Base-by-base conservation (phyloP, 1,140 invertebrate species). In the Ooceraea biroi region DNA sequence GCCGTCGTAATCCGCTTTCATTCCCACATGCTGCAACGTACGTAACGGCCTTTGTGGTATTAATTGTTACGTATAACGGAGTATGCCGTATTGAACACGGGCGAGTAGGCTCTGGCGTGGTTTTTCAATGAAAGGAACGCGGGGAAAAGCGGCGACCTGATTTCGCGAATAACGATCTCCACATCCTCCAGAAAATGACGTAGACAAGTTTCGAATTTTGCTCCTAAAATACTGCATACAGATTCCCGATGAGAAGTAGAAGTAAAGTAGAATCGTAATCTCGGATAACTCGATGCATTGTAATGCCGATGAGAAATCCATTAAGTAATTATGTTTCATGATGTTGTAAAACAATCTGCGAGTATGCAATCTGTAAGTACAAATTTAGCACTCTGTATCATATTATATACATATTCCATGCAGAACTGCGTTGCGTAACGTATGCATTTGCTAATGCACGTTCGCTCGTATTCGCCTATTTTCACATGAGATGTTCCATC, bases 41-140 rank as follows among this genome's bases (percentile, higher is more conserved):
- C n/a, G 8, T 19, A 58, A 19, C 14, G n/a, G 60, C 25, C 74
- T 84, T 84, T 71, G 83, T 82, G 76, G 61, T 65, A 84, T 78
- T 84, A 83, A 83, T 83, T 84, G 61, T 76, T 25, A 17, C 36
- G 25, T 57, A 58, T 48, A 48, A 65, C 50, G 11, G 17, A 55
- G 48, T 14, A 41, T n/a, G n/a, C 36, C 14, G 30, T 11, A 50
- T 61, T 41, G 44, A 41, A 61, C 7, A 60, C 55, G 65, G 0
- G 10, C 30, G 11, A 57, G 48, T 76, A 76, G 41, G 17, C 17
- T 57, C 11, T 7, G 44, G 52, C 1, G 60, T 46, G 1, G 12
- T 69, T 57, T 71, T 80, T 69, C 22, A 14, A 72, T 14, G 66
- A n/a, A 11, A 5, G 30, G 50, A 44, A 27, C n/a, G 48, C 12